Base-by-base conservation (phyloP, 2,888 invertebrate genomes). In the Falcaria lacertinaria region DNA sequence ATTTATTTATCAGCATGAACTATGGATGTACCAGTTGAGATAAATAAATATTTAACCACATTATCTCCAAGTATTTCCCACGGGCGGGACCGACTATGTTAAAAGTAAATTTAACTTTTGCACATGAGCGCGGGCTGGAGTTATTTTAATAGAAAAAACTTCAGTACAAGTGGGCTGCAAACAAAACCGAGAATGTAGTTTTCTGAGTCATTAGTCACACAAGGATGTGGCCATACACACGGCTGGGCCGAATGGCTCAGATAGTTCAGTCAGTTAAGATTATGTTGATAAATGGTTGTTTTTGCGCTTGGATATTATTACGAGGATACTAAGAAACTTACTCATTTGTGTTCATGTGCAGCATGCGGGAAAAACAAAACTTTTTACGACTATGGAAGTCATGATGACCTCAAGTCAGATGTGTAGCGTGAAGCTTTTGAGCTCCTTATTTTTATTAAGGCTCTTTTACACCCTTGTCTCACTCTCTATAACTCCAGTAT, bases 91-190 rank as follows among this genome's bases (percentile, higher is more conserved):
- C 35, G 7, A 43, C 32, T 41, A 50, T 36, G 51, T 53, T 54
- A 55, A 59, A 51, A 50, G 45, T 52, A 41, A 66, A 68, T 68
- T 61, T 61, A 69, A 69, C 61, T 69, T 68, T 52, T 53, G 61
- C 57, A 55, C 53, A 56, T 63, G 55, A 57, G 51, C 52, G 41
- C 45, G 15, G 35, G 41, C 44, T 15, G 41, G 63, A 61, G 50
- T 54, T 52, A 41, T 59, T 68, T 57, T 72, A 64, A 70, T 69
- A 72, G 66, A 64, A 69, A 73, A 72, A 73, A 64, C 63, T 68
- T 54, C 44, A 51, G 52, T 52, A 60, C 63, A 61, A 64, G 64
- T 55, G 60, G 50, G 48, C 41, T 42, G 43, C 42, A 48, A 52
- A 51, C 57, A 57, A 58, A 62, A 61, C 66, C 59, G 59, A 54